Base-by-base conservation (phyloP, 2,113 vertebrate genomes). In the Nipponia nippon region DNA sequence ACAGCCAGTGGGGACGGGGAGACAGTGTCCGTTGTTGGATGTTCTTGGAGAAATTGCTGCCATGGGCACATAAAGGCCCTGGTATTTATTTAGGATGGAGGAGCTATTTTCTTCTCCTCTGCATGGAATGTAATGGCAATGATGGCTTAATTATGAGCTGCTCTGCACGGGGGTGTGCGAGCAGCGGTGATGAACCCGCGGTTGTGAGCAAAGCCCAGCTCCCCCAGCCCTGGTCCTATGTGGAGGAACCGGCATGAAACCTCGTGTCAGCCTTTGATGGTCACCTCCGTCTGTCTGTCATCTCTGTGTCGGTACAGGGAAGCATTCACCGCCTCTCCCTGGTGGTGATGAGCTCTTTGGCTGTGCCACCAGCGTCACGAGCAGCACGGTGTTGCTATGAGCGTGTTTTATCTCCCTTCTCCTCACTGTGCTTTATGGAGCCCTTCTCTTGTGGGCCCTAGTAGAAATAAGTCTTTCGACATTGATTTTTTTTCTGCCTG, bases 201-300 rank as follows among this genome's bases (percentile, higher is more conserved):
- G 71, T 8, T 2, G 20, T 53, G 62, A 38, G 44, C 12, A 3
- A 49, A 61, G 66, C 56, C 18, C 18, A 7, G 44, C n/a, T 36
- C 89, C 25, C 75, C 61, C 34, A 18, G 50, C 52, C 38, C 25
- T 21, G 16, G 13, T 61, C 46, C 58, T 34, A 50, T 3, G 1
- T 3, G 36, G 49, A 76, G 46, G 23, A 46, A 36, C 30, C 1
- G 2, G 11, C 50, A 30, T 1, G 1, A 69, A 65, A 9, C 67
- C 47, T 47, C 2, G 0, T 15, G 30, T 7, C 1, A 2, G 72
- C 59, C 59, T n/a, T 22, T 1, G 9, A 4, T 9, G 46, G 70
- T 63, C 26, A 8, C 46, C 36, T 58, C 70, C 0, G 1, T 9
- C 25, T 3, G 6, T 65, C 53, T 16, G 11, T 42, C 59, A 27